These are phyloP conservation scores for Microcaecilia unicolor DNA, from an alignment of 2,797 vertebrate genomes.

Conservation along the genomic window DNA sequence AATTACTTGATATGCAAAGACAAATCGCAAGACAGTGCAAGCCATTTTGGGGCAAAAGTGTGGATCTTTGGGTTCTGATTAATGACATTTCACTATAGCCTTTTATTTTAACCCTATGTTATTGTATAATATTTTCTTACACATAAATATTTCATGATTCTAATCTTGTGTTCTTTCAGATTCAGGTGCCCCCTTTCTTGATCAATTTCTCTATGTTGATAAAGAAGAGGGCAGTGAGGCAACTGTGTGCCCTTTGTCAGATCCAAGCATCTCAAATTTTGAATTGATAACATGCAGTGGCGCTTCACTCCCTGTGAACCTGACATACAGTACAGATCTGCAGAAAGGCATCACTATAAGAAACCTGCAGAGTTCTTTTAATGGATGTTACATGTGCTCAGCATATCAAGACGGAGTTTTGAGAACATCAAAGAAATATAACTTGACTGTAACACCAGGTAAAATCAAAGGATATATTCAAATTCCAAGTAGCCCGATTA, in stretches of 20 bases:
- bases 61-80: background rate
- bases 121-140: background rate
- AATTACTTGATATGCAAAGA: too few species aligned
- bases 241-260: conserved; percentile 72
- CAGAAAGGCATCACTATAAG: conserved; percentile 72
- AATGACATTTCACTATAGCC: background rate
- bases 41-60: conserved; percentile 1
- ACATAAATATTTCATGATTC: background rate
- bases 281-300: conserved; percentile 61
- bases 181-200: conserved; percentile 75
- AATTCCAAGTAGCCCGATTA: too few species aligned
- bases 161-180: conserved; percentile 51
- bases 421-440: conserved; percentile 51
- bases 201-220: conserved; percentile 48
- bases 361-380: conserved; percentile 58
- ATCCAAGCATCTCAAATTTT: conserved; percentile 68
- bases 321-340: conserved; percentile 58
- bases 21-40: too few species aligned
- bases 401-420: conserved; percentile 45
- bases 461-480: too few species aligned
- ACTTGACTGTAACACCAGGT: conserved; percentile 78
- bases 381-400: conserved; percentile 75
- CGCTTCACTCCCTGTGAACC: conserved; percentile 49
- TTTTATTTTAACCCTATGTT: background rate
- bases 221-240: conserved; percentile 61